Conservation (phyloP, 2,888 invertebrate species). For the Brassicogethes aeneus region DNA sequence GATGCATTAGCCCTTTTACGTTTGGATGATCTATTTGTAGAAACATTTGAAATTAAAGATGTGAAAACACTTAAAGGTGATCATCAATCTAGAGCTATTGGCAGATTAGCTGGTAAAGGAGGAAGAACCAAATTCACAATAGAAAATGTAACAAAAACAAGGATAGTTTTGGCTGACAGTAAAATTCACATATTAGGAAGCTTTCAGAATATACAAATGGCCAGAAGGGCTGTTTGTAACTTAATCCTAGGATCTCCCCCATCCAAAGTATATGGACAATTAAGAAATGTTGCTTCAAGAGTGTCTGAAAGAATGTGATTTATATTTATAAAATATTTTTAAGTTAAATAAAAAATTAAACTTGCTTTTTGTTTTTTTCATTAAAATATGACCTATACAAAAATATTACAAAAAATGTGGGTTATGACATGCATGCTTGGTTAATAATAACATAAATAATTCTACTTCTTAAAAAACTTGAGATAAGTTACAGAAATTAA, state of each 20-base stretch:
- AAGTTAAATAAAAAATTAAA: not conserved
- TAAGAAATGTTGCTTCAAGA: slow-evolving; percentile 77
- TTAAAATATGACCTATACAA: not conserved
- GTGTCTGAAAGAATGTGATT: slow-evolving; percentile 73
- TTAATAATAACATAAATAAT: not conserved
- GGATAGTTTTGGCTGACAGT: slow-evolving; percentile 93
- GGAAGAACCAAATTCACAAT: slow-evolving; percentile 97
- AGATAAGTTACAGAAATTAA: slow-evolving; percentile 54
- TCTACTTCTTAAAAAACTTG: slow-evolving; percentile 44
- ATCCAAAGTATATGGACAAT: slow-evolving; percentile 94
- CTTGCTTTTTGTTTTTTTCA: not conserved
- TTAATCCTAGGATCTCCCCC: slow-evolving; percentile 95
- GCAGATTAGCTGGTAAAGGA: slow-evolving; percentile 95
- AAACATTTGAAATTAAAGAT: slow-evolving; percentile 94
- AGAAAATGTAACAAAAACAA: slow-evolving; percentile 96
- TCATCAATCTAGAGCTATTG: slow-evolving; percentile 91
- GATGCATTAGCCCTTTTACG: slow-evolving; percentile 91
- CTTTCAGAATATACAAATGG: slow-evolving; percentile 92
- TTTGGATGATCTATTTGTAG: slow-evolving; percentile 93
- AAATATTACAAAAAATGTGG: too few relatives aligned
- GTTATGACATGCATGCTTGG: too few relatives aligned
- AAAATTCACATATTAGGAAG: slow-evolving; percentile 97
- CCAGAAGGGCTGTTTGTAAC: slow-evolving; percentile 90
- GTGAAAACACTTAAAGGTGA: slow-evolving; percentile 93
- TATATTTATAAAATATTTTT: not conserved